Percentiles rank a stretch among this genome's conserved stretches.
phyloP scores from a whole-genome alignment of 2,113 vertebrate species.

The Notothenia coriiceps region DNA sequence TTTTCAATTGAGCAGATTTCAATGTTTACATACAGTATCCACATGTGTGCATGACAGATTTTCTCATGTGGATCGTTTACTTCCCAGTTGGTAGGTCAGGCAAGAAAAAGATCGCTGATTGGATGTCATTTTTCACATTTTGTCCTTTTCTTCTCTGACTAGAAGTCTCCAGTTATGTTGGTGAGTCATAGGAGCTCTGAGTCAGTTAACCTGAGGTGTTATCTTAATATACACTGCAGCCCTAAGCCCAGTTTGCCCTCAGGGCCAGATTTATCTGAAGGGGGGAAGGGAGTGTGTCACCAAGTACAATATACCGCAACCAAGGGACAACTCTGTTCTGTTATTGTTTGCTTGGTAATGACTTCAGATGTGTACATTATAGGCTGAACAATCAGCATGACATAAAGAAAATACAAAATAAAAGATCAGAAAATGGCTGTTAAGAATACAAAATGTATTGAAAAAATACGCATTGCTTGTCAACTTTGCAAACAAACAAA shows the following conservation, averaged over 20 bases:
- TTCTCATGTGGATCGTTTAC: slow-evolving; percentile 28
- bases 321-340: not conserved
- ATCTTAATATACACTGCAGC: slow-evolving; percentile 12
- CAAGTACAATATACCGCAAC: not conserved
- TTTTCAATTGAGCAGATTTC: not conserved
- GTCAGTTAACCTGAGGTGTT: slow-evolving; percentile 46
- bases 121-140: slow-evolving; percentile 36
- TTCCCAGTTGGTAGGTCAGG: slow-evolving; percentile 35
- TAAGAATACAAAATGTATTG: not conserved
- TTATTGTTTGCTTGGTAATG: not conserved
- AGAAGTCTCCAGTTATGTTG: slow-evolving; percentile 20
- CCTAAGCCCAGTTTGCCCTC: slow-evolving; percentile 10
- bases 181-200: slow-evolving; percentile 59
- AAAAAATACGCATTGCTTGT: not conserved
- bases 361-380: not conserved
- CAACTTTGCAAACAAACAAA: not conserved
- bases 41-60: slow-evolving; percentile 29
- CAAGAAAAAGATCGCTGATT: slow-evolving; percentile 29
- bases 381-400: not conserved
- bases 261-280: not conserved
- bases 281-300: not conserved
- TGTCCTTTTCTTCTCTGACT: slow-evolving; percentile 23
- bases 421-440: not conserved
- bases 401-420: not conserved
- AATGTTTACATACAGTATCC: slow-evolving; percentile 10